These are phyloP conservation scores for Parnassius mnemosyne DNA, from an alignment of 2,888 invertebrate species.

Conservation along the genomic window DNA sequence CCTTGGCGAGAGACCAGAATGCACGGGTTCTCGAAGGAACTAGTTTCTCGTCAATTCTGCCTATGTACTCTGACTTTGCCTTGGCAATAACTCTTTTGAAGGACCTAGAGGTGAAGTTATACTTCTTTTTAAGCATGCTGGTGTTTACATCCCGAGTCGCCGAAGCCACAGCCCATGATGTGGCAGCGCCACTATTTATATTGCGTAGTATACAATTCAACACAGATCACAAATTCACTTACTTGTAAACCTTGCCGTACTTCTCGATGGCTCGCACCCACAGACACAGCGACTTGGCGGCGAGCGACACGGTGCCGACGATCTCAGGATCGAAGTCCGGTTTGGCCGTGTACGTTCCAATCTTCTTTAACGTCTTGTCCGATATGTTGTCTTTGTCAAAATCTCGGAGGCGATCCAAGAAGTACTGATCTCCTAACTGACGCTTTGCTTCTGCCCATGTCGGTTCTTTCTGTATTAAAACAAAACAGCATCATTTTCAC, in stretches of 20 bases:
- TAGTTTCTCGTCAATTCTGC: too few relatives aligned
- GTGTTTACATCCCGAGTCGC: too few relatives aligned
- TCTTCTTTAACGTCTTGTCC: conserved; percentile 90
- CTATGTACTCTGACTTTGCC: too few relatives aligned
- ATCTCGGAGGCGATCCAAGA: conserved; percentile 87
- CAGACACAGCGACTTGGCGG: conserved; percentile 92
- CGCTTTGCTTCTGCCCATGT: conserved; percentile 94
- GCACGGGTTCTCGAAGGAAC: too few relatives aligned
- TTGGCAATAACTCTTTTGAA: too few relatives aligned
- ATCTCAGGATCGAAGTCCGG: conserved; percentile 93
- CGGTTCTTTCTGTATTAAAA: conserved; percentile 81
- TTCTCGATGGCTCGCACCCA: conserved; percentile 96
- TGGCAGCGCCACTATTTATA: too few relatives aligned
- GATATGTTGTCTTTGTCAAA: conserved; percentile 94
- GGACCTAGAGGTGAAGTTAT: too few relatives aligned
- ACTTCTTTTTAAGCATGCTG: too few relatives aligned
- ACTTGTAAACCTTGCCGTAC: conserved; percentile 93
- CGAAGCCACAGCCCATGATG: too few relatives aligned
- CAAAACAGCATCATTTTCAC: too few relatives aligned
- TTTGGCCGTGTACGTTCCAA: conserved; percentile 88
- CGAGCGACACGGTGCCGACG: conserved; percentile 90
- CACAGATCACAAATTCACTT: conserved; percentile 41
- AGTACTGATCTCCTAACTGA: conserved; percentile 90
- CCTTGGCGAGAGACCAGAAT: too few relatives aligned
- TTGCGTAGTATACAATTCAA: too few relatives aligned